Percentiles rank a stretch among this genome's conserved stretches.
phyloP scores from a whole-genome alignment of 2,113 vertebrate genomes.

The Bufo gargarizans region DNA sequence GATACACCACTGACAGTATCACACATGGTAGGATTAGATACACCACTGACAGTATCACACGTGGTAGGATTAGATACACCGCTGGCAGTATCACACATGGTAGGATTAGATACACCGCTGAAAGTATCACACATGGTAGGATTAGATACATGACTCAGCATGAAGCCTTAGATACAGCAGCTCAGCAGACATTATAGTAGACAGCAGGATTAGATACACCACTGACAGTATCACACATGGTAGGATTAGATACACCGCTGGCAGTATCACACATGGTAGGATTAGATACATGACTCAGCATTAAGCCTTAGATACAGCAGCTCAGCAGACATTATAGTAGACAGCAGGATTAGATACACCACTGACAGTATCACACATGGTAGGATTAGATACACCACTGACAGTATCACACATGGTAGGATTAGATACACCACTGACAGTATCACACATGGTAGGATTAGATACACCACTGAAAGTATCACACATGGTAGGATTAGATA shows the following conservation, averaged over 20 bases:
- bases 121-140: neutral
- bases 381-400: neutral
- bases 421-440: neutral
- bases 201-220: neutral
- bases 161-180: too few species aligned
- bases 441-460: neutral
- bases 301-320: too few species aligned
- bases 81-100: neutral
- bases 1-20: too few species aligned
- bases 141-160: too few species aligned
- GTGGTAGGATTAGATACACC: neutral
- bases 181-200: neutral
- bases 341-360: neutral
- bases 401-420: neutral
- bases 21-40: neutral
- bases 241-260: neutral
- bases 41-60: too few species aligned
- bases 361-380: too few species aligned
- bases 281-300: too few species aligned
- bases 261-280: too few species aligned
- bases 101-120: neutral
- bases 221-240: too few species aligned
- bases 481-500: neutral
- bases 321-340: neutral
- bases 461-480: neutral